Percentiles rank a stretch among this genome's conserved stretches.
Conservation (phyloP, 2,888 invertebrate genomes). For the Protula sp. region DNA sequence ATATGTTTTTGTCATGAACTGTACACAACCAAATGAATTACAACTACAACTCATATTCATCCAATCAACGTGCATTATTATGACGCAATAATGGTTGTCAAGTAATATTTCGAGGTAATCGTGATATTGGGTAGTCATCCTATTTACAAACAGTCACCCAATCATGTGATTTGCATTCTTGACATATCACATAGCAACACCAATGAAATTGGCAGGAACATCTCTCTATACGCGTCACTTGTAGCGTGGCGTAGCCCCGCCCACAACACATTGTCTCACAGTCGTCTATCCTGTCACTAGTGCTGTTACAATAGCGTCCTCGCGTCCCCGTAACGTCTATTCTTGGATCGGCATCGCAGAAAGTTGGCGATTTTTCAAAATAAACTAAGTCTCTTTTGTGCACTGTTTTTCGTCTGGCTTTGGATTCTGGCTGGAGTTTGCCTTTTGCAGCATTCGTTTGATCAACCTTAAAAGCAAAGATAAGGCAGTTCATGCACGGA, state of each 20-base stretch:
- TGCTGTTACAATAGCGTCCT: constrained; percentile 47
- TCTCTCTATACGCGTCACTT: constrained; percentile 34
- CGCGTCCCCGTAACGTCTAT: constrained; percentile 44
- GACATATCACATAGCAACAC: constrained; percentile 52
- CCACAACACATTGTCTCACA: constrained; percentile 22
- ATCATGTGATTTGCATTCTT: constrained; percentile 60
- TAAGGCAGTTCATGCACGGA: no score
- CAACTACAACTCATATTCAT: no score
- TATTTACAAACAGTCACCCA: constrained; percentile 86
- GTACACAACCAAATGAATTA: no score
- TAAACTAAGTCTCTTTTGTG: constrained; percentile 70
- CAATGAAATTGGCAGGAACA: constrained; percentile 52
- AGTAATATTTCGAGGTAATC: no score
- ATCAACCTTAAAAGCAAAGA: neutral
- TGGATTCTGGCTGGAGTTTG: neutral
- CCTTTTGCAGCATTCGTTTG: neutral
- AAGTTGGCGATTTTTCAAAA: constrained; percentile 90
- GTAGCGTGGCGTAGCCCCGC: constrained; percentile 22
- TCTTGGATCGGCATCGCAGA: constrained; percentile 63
- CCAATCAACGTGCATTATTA: no score
- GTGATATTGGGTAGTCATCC: no score
- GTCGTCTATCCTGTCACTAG: constrained; percentile 34
- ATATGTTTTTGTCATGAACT: no score
- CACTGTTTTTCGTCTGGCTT: neutral
- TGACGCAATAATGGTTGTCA: no score